Base-by-base conservation (phyloP, 2,888 invertebrate genomes). In the Tinea pellionella region DNA sequence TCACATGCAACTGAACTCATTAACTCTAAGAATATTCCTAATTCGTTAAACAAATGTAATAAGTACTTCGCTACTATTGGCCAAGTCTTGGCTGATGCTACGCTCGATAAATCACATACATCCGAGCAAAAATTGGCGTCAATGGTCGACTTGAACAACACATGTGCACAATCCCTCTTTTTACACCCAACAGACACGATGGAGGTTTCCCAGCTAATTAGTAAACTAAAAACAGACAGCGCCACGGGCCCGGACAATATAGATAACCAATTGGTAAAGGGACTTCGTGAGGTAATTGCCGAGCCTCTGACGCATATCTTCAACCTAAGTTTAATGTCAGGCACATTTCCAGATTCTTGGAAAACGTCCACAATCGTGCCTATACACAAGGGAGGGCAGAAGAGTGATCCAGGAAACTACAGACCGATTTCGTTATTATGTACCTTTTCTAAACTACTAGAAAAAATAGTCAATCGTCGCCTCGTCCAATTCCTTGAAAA, bases 261-360 rank as follows among this genome's bases (percentile, higher is more conserved):
- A 0, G 60, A 60, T 9, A 62, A 61, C 11, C 12, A 11, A 0
- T 16, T 65, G 8, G 12, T 65, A 19, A 65, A 64, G 60, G 13
- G 56, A 18, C 55, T 63, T 9, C 60, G 41, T 11, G 11, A 51
- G 0, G 11, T 12, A 1, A 60, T 64, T n/a, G 8, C 56, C 7
- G 16, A 16, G 1, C 63, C 64, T 0, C 30, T 63, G 0, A 63
- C 62, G 2, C 55, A 63, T 13, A 63, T 64, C 8, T 63, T 60
- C 18, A 65, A 66, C 18, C 42, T 59, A 8, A 64, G 64, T 13
- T 19, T 66, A 0, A 9, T 47, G 6, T 41, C 55, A 1, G 65
- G 66, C 6, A 2, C 19, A 0, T 66, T 65, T 53, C 64, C 65
- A 1, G 53, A 61, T 6, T 13, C 0, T 1, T 64, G 62, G 64